These are phyloP conservation scores for Chiloscyllium punctatum DNA, from an alignment of 2,797 vertebrate species.

Conservation along the genomic window DNA sequence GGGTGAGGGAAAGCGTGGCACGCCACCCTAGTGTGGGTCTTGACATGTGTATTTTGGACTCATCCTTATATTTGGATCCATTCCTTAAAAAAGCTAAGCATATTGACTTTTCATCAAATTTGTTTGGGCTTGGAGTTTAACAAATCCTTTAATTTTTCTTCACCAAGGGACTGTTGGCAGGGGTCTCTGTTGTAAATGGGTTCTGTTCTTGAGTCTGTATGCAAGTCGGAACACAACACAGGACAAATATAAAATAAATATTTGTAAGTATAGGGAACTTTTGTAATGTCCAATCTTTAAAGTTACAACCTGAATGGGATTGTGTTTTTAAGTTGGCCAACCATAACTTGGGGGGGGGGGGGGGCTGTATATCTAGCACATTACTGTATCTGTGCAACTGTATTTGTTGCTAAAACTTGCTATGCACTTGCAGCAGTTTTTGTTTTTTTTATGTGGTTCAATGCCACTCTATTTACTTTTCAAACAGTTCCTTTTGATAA, in stretches of 20 bases:
- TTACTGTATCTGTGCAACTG: background rate
- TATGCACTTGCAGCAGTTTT: background rate
- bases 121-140: background rate
- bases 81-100: background rate
- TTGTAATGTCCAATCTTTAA: too few species aligned
- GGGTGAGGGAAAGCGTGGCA: background rate
- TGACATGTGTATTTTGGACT: background rate
- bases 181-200: too few species aligned
- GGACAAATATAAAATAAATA: too few species aligned
- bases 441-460: background rate
- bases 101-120: background rate
- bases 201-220: too few species aligned
- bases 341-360: too few species aligned
- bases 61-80: background rate
- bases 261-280: too few species aligned
- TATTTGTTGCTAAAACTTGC: background rate
- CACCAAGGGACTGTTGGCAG: background rate
- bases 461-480: background rate
- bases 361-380: background rate
- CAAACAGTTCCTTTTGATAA: background rate
- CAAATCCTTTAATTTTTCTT: background rate
- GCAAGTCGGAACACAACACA: too few species aligned
- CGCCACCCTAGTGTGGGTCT: background rate
- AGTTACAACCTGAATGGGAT: too few species aligned
- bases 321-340: too few species aligned